Base-by-base conservation (phyloP, 2,888 invertebrate species). In the Barypeithes pellucidus region DNA sequence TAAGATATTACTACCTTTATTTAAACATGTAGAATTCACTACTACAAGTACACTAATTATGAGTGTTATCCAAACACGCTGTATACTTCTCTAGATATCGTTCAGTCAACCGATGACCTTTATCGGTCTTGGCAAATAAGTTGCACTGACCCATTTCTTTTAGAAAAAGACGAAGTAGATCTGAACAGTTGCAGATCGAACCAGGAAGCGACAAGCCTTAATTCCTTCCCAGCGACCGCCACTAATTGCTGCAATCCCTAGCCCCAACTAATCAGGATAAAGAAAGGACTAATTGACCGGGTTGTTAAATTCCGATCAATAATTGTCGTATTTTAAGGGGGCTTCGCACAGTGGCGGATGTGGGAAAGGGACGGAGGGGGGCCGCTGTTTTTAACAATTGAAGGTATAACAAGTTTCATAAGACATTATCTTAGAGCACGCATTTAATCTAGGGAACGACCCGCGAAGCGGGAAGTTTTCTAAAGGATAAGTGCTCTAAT, bases 201-300 rank as follows among this genome's bases (percentile, higher is more conserved):
- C 36, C 33, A 50, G 47, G 65, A 66, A 18, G 50, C 39, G 39
- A 20, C 24, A 20, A 22, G 43, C 16, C 54, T 52, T 60, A 45
- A 22, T 59, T 65, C 60, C 47, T 59, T 47, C 47, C 47, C 33
- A 47, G 45, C 43, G 59, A 33, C 50, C 36, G 47, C 36, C 72
- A 36, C 66, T 72, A 72, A 72, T 72, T 72, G 60, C 66, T 47
- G 39, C 63, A 73, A 73, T 73, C 59, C 63, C 68, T 60, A n/a
- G 61, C 39, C 20, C 39, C 47, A 63, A 61, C 65, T 68, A 62
- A 57, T 62, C 41, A 39, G 68, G 68, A 63, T 73, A 73, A 68
- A 68, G 67, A 73, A 63, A 63, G 45, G 63, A 63, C 67, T 73
- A 73, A 73, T 73, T 73, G 67, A 67, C 62, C 62, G 36, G 22